These are phyloP conservation scores for Pedicia rivosa DNA, from an alignment of 2,888 invertebrate genomes.

Conservation along the genomic window DNA sequence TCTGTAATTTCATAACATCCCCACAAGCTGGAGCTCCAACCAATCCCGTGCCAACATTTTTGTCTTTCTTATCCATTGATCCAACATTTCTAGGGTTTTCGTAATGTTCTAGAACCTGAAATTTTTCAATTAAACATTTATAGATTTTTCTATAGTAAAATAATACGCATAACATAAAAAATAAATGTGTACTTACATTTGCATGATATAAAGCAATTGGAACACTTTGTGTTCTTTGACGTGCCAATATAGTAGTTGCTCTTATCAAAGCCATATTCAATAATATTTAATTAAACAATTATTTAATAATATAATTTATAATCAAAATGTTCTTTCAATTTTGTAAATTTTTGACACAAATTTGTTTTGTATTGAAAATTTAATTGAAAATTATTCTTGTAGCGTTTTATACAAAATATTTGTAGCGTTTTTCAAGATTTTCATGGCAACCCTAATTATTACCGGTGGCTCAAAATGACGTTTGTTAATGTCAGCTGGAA, in stretches of 20 bases:
- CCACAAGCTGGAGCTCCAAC: conserved; percentile 99
- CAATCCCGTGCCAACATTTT: conserved; percentile 88
- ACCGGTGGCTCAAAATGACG: too few species aligned
- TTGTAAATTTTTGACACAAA: too few species aligned
- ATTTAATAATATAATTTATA: too few species aligned
- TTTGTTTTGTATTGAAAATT: too few species aligned
- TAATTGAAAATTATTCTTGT: too few species aligned
- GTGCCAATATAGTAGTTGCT: conserved; percentile 20
- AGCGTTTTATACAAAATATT: too few species aligned
- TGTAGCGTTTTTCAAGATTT: too few species aligned
- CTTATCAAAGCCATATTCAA: conserved; percentile 23
- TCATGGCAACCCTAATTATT: too few species aligned
- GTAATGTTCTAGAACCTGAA: conserved; percentile 93
- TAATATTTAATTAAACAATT: background rate
- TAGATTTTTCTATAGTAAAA: conserved; percentile 2
- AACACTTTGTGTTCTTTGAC: conserved; percentile 28
- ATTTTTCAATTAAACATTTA: too few species aligned
- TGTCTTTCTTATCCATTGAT: conserved; percentile 85
- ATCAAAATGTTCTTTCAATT: too few species aligned
- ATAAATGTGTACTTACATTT: conserved; percentile 40
- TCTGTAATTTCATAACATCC: conserved; percentile 99
- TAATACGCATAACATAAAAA: conserved; percentile 7
- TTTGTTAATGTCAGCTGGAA: too few species aligned
- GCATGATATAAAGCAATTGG: conserved; percentile 54
- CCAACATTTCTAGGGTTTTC: conserved; percentile 99